These are phyloP conservation scores for Zaprionus vittiger DNA, from an alignment of 1,140 invertebrate genomes.

Conservation along the genomic window DNA sequence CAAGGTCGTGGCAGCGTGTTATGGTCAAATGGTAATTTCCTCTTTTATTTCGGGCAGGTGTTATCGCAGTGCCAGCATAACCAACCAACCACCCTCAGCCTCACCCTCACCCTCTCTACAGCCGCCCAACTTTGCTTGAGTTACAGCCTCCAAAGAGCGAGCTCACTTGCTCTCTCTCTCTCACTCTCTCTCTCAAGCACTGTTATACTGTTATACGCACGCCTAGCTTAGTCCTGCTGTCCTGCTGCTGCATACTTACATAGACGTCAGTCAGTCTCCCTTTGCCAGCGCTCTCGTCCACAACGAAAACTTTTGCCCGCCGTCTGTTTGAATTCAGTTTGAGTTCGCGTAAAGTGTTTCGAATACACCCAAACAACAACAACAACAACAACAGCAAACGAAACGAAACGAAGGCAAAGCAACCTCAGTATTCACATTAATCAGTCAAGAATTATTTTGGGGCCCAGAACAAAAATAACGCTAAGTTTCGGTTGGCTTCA, in stretches of 20 bases:
- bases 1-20: constrained; percentile 37
- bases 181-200: constrained; percentile 4
- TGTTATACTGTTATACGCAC: constrained; percentile 36
- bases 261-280: constrained; percentile 62
- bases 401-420: constrained; percentile 1
- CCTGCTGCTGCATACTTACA: constrained; percentile 49
- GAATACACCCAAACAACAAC: constrained; percentile 8
- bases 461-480: constrained; percentile 7
- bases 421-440: constrained; percentile 42
- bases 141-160: constrained; percentile 36
- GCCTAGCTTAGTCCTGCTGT: constrained; percentile 37
- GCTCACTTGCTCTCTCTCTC: neutral
- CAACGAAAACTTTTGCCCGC: constrained; percentile 27
- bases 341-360: constrained; percentile 38
- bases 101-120: neutral
- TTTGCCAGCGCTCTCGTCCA: constrained; percentile 66
- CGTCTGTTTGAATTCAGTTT: neutral
- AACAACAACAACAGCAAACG: neutral
- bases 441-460: constrained; percentile 32
- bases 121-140: neutral
- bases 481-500: constrained; percentile 50
- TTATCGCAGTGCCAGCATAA: constrained; percentile 9
- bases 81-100: neutral
- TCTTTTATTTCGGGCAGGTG: constrained; percentile 36
- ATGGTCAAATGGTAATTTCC: constrained; percentile 49